These are phyloP conservation scores for Drosophila antonietae DNA, from an alignment of 2,888 invertebrate species.

Conservation along the genomic window DNA sequence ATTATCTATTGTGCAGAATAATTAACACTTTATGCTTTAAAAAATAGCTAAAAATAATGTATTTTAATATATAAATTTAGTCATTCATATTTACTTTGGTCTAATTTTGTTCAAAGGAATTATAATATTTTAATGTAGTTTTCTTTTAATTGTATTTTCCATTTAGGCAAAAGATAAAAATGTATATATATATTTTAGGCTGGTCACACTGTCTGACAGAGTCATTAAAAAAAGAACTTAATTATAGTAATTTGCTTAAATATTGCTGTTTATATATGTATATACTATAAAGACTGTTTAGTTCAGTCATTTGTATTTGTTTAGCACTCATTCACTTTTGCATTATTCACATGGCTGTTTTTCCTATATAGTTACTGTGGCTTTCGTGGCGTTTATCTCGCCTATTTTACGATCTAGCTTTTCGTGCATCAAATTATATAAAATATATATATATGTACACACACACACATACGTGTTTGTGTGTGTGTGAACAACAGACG, in stretches of 20 bases:
- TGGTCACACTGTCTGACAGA: constrained; percentile 8
- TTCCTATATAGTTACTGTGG: constrained; percentile 15
- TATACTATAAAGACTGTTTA: not conserved
- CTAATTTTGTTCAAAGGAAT: not conserved
- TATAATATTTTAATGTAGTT: not conserved
- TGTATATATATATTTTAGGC: not conserved
- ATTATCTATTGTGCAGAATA: not conserved
- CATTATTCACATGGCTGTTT: constrained; percentile 22
- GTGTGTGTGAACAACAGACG: constrained; percentile 45
- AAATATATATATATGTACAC: constrained; percentile 30
- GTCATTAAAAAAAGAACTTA: constrained; percentile 1
- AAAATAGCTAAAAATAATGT: not conserved
- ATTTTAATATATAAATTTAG: not conserved
- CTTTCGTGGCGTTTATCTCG: constrained; percentile 31
- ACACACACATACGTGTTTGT: not conserved
- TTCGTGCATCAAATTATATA: constrained; percentile 59
- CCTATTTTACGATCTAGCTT: constrained; percentile 49
- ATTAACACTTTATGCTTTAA: not conserved
- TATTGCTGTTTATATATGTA: not conserved
- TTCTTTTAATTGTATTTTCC: not conserved
- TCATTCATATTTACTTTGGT: not conserved
- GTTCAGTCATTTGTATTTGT: constrained; percentile 3
- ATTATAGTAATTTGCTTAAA: not conserved
- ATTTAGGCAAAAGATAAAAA: not conserved
- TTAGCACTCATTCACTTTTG: not conserved